phyloP scores from a whole-genome alignment of 2,888 invertebrate genomes.

The Polydrusus pterygomalis region DNA sequence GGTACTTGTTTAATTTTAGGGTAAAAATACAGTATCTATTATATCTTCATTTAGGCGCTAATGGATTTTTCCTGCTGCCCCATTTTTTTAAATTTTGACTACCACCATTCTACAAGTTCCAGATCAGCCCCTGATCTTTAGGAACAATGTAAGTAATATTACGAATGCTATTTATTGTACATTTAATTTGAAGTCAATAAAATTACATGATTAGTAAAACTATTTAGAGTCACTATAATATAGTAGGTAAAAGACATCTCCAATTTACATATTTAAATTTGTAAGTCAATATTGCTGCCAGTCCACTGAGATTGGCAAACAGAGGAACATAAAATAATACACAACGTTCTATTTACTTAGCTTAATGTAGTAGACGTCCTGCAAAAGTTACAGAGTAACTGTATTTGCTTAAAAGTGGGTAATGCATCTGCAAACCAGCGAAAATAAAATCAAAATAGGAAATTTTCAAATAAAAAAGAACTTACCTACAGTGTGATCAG shows the following conservation, averaged over 20 bases:
- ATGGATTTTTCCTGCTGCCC: too few relatives aligned
- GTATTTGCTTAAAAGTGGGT: not conserved
- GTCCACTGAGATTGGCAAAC: slow-evolving; percentile 45
- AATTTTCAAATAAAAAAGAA: too few relatives aligned
- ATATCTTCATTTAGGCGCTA: too few relatives aligned
- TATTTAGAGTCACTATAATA: not conserved
- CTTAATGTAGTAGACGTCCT: slow-evolving; percentile 38
- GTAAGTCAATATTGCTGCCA: slow-evolving; percentile 31
- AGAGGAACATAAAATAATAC: slow-evolving; percentile 29
- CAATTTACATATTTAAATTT: slow-evolving; percentile 12
- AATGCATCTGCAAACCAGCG: not conserved
- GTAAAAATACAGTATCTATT: too few relatives aligned
- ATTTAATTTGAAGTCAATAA: not conserved
- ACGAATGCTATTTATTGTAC: too few relatives aligned
- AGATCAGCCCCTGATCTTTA: too few relatives aligned
- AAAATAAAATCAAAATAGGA: too few relatives aligned
- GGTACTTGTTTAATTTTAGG: too few relatives aligned
- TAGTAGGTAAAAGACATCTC: not conserved
- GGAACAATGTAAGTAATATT: too few relatives aligned
- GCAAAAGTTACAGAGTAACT: not conserved
- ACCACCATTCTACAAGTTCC: too few relatives aligned
- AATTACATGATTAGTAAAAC: not conserved
- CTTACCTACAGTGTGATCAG: too few relatives aligned
- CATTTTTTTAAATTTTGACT: too few relatives aligned
- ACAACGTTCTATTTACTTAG: slow-evolving; percentile 29